Evolutionary conservation across 2,797 vertebrate genomes (phyloP).

Genomic region (Melanotaenia parkinsoni): DNA sequence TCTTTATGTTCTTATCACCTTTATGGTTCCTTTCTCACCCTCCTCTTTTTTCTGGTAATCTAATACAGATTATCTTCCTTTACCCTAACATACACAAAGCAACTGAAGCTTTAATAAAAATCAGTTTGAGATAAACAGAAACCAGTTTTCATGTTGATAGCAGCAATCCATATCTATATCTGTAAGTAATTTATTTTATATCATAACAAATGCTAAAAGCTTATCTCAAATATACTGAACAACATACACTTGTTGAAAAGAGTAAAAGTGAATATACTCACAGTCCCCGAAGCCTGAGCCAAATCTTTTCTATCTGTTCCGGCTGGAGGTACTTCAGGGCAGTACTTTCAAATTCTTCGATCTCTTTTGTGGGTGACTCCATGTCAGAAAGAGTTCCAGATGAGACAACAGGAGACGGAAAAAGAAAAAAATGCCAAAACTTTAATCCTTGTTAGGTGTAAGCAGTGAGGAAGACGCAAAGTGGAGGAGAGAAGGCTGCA

Average conservation of each 20-base stretch:
- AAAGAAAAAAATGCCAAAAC: conserved; percentile 62
- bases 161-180: not conserved
- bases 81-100: not conserved
- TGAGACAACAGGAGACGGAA: conserved; percentile 43
- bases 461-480: conserved; percentile 33
- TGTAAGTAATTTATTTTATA: not conserved
- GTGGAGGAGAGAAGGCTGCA: conserved; percentile 24
- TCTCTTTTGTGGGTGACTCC: conserved; percentile 99
- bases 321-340: conserved; percentile 97
- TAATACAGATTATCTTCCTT: not conserved
- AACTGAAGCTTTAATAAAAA: conserved; percentile 10
- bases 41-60: conserved; percentile 4
- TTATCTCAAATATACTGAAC: not conserved
- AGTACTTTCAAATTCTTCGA: conserved; percentile 99
- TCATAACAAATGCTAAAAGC: conserved; percentile 1
- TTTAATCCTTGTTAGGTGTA: conserved; percentile 69
- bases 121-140: not conserved
- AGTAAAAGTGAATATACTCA: conserved; percentile 86
- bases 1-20: not conserved
- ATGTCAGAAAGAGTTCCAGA: conserved; percentile 78
- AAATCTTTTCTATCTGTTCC: conserved; percentile 99
- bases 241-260: conserved; percentile 52
- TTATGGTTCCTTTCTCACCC: not conserved
- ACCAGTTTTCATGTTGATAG: not conserved
- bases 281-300: conserved; percentile 97